Base-by-base conservation (phyloP, 2,797 vertebrate species). In the Chromis chromis region DNA sequence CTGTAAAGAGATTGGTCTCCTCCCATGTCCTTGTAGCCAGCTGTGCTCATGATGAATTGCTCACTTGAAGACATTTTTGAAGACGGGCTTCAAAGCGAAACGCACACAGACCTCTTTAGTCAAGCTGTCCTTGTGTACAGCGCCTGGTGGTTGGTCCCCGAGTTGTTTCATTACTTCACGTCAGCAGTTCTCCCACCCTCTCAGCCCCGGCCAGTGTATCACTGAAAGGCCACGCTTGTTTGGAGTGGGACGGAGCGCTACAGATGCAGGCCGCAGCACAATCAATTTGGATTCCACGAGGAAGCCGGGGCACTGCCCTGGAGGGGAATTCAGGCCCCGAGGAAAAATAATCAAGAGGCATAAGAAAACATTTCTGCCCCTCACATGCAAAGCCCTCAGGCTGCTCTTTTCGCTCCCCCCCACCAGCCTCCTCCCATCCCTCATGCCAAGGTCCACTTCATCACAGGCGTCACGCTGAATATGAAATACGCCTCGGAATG, bases 161-260 rank as follows among this genome's bases (percentile, higher is more conserved):
- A 64, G 44, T 72, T 78, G 78, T 83, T 81, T 82, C 39, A 76
- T 58, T 46, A n/a, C 50, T 69, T 54, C 33, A 3, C 54, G 59
- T 66, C 75, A 70, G 65, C 42, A 22, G 17, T 10, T 42, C 21
- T 52, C 28, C 42, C 60, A 11, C 52, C 49, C 59, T 39, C 62
- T 56, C 62, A 49, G 49, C 27, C 33, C 9, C 2, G 57, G 67
- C 24, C 16, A 22, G 48, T 24, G 16, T 2, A 3, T 48, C 25
- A 4, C 76, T 90, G 65, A 90, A 86, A 85, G 81, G 68, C 61
- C 53, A 10, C 59, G 33, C 44, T 86, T 87, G 83, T 81, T 77
- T 60, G 44, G 36, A 27, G 67, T 27, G 70, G 58, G n/a, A 59
- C 14, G 25, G 56, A 59, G 69, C 14, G 6, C 60, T 63, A 27